Base-by-base conservation (phyloP, 1,140 invertebrate species). In the Pectinophora gossypiella region DNA sequence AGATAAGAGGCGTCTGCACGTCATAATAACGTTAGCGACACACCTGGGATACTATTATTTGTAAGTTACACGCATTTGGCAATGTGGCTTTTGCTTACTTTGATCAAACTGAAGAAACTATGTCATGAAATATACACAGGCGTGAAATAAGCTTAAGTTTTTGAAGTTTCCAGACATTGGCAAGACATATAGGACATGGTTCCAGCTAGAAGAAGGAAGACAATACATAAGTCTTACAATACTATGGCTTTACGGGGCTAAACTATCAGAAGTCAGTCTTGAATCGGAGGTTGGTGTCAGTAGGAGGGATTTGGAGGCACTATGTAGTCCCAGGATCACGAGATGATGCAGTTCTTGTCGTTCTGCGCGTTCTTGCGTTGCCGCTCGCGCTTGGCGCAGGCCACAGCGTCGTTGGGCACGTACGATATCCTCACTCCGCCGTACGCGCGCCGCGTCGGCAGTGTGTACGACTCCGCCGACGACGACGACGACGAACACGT, bases 401-500 rank as follows among this genome's bases (percentile, higher is more conserved):
- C 95, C 13, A 96, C 88, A 0, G 94, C 93, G 81, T 97, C 95
- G 75, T 96, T 96, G 56, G 95, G 95, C 54, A 97, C 95, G 84
- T 97, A 97, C 7, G 95, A 95, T 58, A 96, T 95, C 40, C 95
- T 83, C 2, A 96, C 95, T 44, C 95, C 95, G 22, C 95, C 95
- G 74, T 96, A 96, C 10, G 95, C 94, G 65, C 93, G 87, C 63
- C 95, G 85, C 22, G 94, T 92, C 3, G 95, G 95, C 42, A 96
- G 75, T 36, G 94, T 91, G 74, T 97, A 96, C 49, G 94, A 94
- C 61, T 94, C 92, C 36, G 94, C 92, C 40, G 96, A 95, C 40
- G 95, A 95, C 35, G 94, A 95, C 10, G 94, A 95, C 13, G 94
- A 95, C 1, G 95, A 96, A 68, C 95, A 97, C 0, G 95, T 96